Conservation (phyloP, 64 coral and sea anemone species). For the Montipora efflorescens region DNA sequence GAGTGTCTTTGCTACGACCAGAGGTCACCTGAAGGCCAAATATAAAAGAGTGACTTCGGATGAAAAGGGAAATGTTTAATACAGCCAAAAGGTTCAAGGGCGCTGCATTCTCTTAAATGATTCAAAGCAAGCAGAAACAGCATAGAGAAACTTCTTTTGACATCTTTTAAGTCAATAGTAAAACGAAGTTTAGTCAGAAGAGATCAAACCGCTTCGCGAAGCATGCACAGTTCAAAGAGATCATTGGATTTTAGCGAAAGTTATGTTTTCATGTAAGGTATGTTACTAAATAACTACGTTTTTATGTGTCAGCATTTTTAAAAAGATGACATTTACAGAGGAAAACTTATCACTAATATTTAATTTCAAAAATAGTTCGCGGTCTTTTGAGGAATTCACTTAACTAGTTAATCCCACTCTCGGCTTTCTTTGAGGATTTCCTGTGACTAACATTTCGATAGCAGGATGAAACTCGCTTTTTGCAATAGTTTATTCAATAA, state of each 20-base stretch:
- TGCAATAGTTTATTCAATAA: too few species aligned
- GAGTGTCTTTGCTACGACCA: not conserved
- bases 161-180: not conserved
- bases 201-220: too few species aligned
- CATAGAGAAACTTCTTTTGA: not conserved
- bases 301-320: not conserved
- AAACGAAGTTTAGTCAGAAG: not conserved
- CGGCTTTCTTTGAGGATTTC: slow-evolving; percentile 24
- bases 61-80: not conserved
- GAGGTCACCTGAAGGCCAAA: not conserved
- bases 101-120: not conserved
- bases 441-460: not conserved
- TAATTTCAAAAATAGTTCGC: not conserved
- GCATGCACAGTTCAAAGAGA: too few species aligned
- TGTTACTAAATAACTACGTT: too few species aligned
- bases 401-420: not conserved
- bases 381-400: not conserved
- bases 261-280: too few species aligned
- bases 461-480: not conserved
- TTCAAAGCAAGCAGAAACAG: not conserved
- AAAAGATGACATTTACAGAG: not conserved
- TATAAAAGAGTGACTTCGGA: not conserved
- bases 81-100: not conserved
- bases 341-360: not conserved
- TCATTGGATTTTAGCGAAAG: too few species aligned